These are phyloP conservation scores for Galleria mellonella DNA, from an alignment of 1,140 invertebrate genomes.

Conservation along the genomic window DNA sequence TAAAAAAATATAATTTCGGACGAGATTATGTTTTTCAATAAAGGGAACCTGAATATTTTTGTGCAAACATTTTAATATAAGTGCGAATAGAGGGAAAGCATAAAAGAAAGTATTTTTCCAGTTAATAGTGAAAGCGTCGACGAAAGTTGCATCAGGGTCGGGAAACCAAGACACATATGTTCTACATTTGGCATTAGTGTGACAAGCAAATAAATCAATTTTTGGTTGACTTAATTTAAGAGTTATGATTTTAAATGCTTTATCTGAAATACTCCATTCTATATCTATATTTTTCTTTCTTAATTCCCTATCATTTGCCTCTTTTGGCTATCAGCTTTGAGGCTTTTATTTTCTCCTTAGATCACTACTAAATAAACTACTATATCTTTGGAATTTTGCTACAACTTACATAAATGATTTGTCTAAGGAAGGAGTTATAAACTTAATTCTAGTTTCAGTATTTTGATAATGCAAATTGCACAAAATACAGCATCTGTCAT, in stretches of 20 bases:
- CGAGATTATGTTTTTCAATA: slow-evolving; percentile 14
- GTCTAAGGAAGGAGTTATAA: slow-evolving; percentile 15
- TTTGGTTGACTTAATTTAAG: slow-evolving; percentile 11
- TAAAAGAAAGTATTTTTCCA: slow-evolving; percentile 18
- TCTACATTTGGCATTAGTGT: slow-evolving; percentile 16
- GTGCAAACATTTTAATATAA: slow-evolving; percentile 14
- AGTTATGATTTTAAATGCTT: slow-evolving; percentile 6
- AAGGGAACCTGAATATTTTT: slow-evolving; percentile 20
- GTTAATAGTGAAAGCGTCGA: slow-evolving; percentile 21
- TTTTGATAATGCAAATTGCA: slow-evolving; percentile 13
- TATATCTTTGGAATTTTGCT: slow-evolving; percentile 16
- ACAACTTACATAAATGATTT: slow-evolving; percentile 15
- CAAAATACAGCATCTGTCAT: slow-evolving; percentile 17
- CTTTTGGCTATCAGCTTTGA: slow-evolving; percentile 22
- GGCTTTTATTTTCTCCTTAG: slow-evolving; percentile 24
- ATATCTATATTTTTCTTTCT: slow-evolving; percentile 21
- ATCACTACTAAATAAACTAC: slow-evolving; percentile 16
- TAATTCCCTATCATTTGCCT: slow-evolving; percentile 20
- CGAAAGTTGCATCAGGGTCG: slow-evolving; percentile 12
- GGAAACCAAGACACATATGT: slow-evolving; percentile 15
- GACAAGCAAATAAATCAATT: slow-evolving; percentile 25
- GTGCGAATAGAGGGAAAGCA: slow-evolving; percentile 21
- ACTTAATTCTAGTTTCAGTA: slow-evolving; percentile 13
- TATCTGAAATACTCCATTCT: slow-evolving; percentile 14
- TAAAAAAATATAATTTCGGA: slow-evolving; percentile 17